A percentile compares a stretch with the other conserved stretches of the same genome.
Evolutionary conservation across 2,797 vertebrate genomes (phyloP).

Genomic region (Sternarchorhynchus goeldii): DNA sequence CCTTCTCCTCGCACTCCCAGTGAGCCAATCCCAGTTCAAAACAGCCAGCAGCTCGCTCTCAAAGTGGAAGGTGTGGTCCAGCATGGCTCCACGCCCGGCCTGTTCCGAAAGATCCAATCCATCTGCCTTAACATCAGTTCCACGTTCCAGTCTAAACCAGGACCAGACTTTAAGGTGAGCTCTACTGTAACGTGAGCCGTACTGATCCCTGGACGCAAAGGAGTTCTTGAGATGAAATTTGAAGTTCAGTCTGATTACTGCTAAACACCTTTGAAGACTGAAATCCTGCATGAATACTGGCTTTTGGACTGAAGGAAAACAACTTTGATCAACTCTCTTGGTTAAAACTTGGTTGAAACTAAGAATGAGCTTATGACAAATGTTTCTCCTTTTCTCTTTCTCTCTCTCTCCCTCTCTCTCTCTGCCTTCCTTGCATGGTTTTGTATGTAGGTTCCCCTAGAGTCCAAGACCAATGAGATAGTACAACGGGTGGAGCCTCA

Average conservation of each 20-base stretch:
- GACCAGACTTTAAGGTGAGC: constrained; percentile 89
- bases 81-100: constrained; percentile 90
- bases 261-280: no score
- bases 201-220: not conserved
- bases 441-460: constrained; percentile 80
- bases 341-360: no score
- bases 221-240: not conserved
- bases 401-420: not conserved
- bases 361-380: no score
- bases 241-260: not conserved
- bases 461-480: constrained; percentile 91
- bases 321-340: no score
- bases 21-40: constrained; percentile 94
- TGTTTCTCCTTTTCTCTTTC: not conserved
- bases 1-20: constrained; percentile 90
- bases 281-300: no score
- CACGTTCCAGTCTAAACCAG: constrained; percentile 88
- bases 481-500: constrained; percentile 96
- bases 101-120: constrained; percentile 95
- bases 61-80: constrained; percentile 98
- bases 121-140: constrained; percentile 94
- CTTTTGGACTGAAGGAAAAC: no score
- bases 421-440: constrained; percentile 4
- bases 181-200: no score
- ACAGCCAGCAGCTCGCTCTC: constrained; percentile 90